Evolutionary conservation across 1,140 invertebrate species (phyloP), one percentile per base, ranked within the genome.

Genomic region (Cydia strobilella): DNA sequence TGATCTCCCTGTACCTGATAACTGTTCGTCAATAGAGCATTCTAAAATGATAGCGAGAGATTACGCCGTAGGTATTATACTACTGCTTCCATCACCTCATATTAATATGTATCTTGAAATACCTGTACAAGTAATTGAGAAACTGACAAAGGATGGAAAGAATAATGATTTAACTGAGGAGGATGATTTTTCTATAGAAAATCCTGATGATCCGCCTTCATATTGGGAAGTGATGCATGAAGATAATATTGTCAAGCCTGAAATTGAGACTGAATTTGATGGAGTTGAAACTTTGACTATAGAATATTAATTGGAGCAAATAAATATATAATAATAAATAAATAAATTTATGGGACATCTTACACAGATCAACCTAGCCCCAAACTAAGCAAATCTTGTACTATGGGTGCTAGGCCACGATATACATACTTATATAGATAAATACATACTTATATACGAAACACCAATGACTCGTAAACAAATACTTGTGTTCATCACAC

Each of bases 31-130:
- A 13, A 71, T 76, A 5, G 65, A 39, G 4, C 23, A 73, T 72
- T 74, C 75, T 7, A 74, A 45, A 76, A 35, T 74, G n/a, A 66
- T 74, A n/a, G 31, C 45, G 1, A 76, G 75, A 39, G 65, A 74
- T 51, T 76, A 76, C 51, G 25, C 39, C 0, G 45, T 76, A 45
- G 39, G 10, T 27, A 71, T 74, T 20, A 76, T 48, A 39, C 63
- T 71, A 1, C 9, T 35, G 31, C 63, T 76, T 15, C 75, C 75
- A n/a, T 20, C 54, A 12, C 75, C 75, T 20, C 72, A 76, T 72
- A 25, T 27, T 20, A 71, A 76, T 65, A 9, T 72, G n/a, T 10
- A 31, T 12, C 27, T 76, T 9, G 45, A 74, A 42, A 74, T 76
- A 15, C 75, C 75, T 5, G 59, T 76, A 5, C 72, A 76, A 71